phyloP scores from a whole-genome alignment of 1,140 invertebrate species.

The Scylla paramamosain region DNA sequence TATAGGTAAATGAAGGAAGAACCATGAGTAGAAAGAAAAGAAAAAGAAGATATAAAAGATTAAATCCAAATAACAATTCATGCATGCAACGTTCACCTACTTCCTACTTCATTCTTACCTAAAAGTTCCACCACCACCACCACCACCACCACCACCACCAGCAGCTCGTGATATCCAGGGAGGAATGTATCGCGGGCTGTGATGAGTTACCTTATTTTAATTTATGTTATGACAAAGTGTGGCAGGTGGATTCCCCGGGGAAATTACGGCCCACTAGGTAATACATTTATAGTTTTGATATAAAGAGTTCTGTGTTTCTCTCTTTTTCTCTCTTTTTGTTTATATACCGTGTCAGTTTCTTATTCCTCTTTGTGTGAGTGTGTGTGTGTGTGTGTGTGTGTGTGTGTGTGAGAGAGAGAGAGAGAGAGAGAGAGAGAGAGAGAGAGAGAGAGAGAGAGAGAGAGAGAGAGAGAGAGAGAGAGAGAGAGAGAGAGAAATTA shows the following conservation, averaged over 20 bases:
- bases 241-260: background rate
- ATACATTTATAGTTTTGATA: slow-evolving; percentile 13
- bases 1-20: no score
- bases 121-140: background rate
- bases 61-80: background rate
- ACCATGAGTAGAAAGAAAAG: no score
- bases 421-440: no score
- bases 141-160: background rate
- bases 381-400: no score
- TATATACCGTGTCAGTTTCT: background rate
- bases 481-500: no score
- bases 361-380: no score
- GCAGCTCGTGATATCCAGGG: background rate
- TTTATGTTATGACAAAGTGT: slow-evolving; percentile 13
- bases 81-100: background rate
- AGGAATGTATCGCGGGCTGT: background rate
- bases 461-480: no score
- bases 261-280: background rate
- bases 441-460: no score
- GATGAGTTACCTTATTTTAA: slow-evolving; percentile 24
- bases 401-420: no score
- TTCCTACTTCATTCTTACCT: background rate
- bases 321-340: background rate
- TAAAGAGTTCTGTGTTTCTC: background rate
- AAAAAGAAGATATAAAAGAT: no score